phyloP scores from a whole-genome alignment of 30 jellyfish, hydroid and myxozoan genomes.

The Clytia hemisphaerica region DNA sequence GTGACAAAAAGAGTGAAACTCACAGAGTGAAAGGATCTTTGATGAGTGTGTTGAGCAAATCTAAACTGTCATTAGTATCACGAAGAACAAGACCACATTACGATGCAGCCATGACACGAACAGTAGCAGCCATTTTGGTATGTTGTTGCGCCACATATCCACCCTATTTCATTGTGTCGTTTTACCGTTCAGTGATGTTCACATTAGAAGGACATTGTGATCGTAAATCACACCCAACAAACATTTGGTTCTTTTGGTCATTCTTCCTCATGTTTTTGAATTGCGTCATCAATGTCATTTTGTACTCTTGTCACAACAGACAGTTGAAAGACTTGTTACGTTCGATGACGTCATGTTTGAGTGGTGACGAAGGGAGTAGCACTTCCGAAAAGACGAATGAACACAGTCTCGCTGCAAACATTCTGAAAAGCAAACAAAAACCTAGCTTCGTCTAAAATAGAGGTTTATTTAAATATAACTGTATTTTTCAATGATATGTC shows the following conservation, averaged over 20 bases:
- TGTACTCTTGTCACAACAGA: slow-evolving; percentile 12
- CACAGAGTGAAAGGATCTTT: no score
- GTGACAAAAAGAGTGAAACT: no score
- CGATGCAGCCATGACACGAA: slow-evolving; percentile 23
- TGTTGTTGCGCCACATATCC: slow-evolving; percentile 19
- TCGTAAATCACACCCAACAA: background rate
- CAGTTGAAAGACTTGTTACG: slow-evolving; percentile 1
- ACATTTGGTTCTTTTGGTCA: background rate
- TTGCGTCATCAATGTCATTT: background rate
- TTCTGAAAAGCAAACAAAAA: no score
- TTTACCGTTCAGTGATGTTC: background rate
- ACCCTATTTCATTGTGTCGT: slow-evolving; percentile 4
- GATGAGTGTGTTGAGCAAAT: background rate
- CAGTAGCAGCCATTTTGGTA: slow-evolving; percentile 17
- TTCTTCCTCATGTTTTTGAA: slow-evolving; percentile 10
- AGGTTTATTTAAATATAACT: no score
- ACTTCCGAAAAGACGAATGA: no score
- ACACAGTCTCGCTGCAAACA: no score
- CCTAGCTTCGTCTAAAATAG: no score
- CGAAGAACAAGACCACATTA: background rate
- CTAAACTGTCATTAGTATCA: background rate
- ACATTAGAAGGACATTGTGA: background rate
- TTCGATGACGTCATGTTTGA: no score
- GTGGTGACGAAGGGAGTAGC: no score
- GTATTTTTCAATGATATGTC: no score